Percentiles rank a stretch among this genome's conserved stretches.
These are phyloP conservation scores for Criorhina ranunculi DNA, from an alignment of 2,888 invertebrate species.

Conservation along the genomic window DNA sequence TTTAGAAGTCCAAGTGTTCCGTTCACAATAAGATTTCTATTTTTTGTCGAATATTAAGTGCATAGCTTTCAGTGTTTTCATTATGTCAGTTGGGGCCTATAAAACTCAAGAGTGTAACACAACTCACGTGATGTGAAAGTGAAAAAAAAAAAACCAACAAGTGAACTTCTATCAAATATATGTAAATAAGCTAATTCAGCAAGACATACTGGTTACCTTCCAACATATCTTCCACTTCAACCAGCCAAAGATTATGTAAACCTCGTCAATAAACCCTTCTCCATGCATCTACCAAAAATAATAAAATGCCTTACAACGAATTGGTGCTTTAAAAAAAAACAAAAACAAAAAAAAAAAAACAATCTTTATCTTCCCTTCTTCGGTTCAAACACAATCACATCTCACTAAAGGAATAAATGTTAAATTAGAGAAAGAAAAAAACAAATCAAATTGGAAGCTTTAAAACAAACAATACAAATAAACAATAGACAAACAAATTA, in stretches of 20 bases:
- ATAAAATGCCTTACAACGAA: constrained; percentile 57
- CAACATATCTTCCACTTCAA: not conserved
- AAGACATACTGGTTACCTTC: not conserved
- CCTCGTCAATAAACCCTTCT: not conserved
- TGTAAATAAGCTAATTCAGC: not conserved
- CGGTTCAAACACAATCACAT: constrained; percentile 41
- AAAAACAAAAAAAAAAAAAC: constrained; percentile 3
- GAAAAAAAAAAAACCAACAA: too few species aligned
- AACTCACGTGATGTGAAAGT: too few species aligned
- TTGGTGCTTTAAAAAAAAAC: constrained; percentile 70
- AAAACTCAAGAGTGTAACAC: too few species aligned
- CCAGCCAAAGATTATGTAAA: constrained; percentile 6
- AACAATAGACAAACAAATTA: constrained; percentile 48
- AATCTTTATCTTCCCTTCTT: not conserved
- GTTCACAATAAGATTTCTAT: too few species aligned
- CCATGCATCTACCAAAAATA: constrained; percentile 20
- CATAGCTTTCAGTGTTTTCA: too few species aligned
- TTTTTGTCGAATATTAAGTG: too few species aligned
- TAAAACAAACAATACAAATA: constrained; percentile 64
- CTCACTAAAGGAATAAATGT: constrained; percentile 38
- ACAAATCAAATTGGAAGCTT: constrained; percentile 62
- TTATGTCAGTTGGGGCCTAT: too few species aligned
- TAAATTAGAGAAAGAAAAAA: constrained; percentile 26
- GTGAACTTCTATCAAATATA: not conserved
- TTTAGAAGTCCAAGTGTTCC: too few species aligned